Evolutionary conservation across 2,797 vertebrate species (phyloP), one percentile per base, ranked within the genome.

Genomic region (Spinibarbus caldwelli): DNA sequence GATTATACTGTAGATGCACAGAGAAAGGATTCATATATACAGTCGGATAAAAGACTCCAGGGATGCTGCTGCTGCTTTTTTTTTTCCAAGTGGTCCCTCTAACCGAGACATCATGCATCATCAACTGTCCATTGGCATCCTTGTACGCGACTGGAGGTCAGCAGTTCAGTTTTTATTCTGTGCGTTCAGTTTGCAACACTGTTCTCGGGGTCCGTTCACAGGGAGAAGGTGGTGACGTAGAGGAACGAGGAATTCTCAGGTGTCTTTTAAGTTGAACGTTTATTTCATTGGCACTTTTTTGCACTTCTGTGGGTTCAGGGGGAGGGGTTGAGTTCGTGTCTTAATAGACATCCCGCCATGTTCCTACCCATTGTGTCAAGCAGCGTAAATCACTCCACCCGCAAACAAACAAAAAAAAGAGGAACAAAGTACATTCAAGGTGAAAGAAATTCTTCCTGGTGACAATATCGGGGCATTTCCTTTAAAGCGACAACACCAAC

Each of bases 261-360:
- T 86, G 90, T 89, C 92, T 93, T n/a, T n/a, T 90, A 87, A 92
- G 91, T 92, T 90, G 7, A 92, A 79, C 31, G 17, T 82, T 90
- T 87, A 87, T 88, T 84, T 87, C 34, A 89, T 95, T 96, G 95
- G 95, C 95, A 95, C 95, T 94, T 95, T n/a, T 90, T 92, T 78
- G 91, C 94, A 95, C 93, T 91, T 94, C 90, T 91, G 86, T 80
- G 34, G 43, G 9, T 72, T 54, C 10, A 41, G 17, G 64, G 66
- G 41, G 4, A 68, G 34, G 38, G 70, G 70, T 49, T 54, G 66
- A 66, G 75, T 81, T 34, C 11, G 26, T 62, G 34, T 49, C 31
- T 31, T 59, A 21, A 36, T 45, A 59, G 72, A 86, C 21, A 26
- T 73, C 41, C 73, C 21, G 6, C 72, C 64, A 59, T 43, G 59